Evolutionary conservation across 2,113 vertebrate species (phyloP).

Genomic region (Megaceryle maxima): DNA sequence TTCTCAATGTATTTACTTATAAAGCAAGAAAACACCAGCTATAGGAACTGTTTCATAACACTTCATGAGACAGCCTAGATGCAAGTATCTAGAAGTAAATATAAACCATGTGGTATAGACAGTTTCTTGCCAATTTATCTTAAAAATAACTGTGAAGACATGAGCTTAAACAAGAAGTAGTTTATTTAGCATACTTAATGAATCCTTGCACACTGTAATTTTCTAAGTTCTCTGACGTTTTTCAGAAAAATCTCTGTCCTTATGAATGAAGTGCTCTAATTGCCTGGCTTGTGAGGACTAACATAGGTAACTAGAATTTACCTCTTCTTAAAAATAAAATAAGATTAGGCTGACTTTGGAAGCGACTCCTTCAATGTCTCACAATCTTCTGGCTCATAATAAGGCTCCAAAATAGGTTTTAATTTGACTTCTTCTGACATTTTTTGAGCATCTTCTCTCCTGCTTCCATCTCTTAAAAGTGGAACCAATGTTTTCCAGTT

Average conservation of each 20-base stretch:
- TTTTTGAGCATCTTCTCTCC: slow-evolving; percentile 67
- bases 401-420: slow-evolving; percentile 67
- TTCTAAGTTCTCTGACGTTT: neutral
- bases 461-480: slow-evolving; percentile 73
- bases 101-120: neutral
- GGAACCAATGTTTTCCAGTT: slow-evolving; percentile 81
- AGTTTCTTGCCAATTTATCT: neutral
- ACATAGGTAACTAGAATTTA: neutral
- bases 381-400: slow-evolving; percentile 68
- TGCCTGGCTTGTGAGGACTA: neutral
- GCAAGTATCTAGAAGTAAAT: neutral
- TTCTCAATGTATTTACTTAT: neutral
- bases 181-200: slow-evolving; percentile 37
- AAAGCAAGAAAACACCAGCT: neutral
- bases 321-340: neutral
- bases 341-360: slow-evolving; percentile 56
- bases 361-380: slow-evolving; percentile 61
- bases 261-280: neutral
- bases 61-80: neutral
- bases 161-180: slow-evolving; percentile 31
- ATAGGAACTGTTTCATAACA: neutral
- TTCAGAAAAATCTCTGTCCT: neutral
- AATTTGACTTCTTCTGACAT: slow-evolving; percentile 69
- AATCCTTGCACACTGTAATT: neutral
- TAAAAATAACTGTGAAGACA: slow-evolving; percentile 22